Evolutionary conservation across 2,113 vertebrate species (phyloP).

Genomic region (Pelecanus crispus): DNA sequence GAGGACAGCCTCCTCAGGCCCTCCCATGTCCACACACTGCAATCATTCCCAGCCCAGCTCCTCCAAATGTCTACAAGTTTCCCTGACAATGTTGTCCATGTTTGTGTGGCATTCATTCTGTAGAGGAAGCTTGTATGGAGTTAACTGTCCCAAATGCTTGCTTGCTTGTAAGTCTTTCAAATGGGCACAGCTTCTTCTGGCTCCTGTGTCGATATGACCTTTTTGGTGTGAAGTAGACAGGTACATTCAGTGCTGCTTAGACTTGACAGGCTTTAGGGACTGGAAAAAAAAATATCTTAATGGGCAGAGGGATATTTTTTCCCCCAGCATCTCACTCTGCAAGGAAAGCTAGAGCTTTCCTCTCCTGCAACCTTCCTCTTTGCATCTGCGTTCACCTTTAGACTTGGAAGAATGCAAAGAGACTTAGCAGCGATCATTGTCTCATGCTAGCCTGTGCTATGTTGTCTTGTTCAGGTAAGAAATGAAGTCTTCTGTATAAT

Average conservation of each 20-base stretch:
- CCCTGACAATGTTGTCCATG: neutral
- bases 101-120: neutral
- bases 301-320: neutral
- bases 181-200: neutral
- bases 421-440: neutral
- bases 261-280: neutral
- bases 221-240: neutral
- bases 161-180: neutral
- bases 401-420: neutral
- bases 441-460: neutral
- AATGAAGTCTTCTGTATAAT: neutral
- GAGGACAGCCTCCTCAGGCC: neutral
- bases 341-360: neutral
- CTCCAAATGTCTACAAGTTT: neutral
- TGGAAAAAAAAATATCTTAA: neutral
- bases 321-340: neutral
- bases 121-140: neutral
- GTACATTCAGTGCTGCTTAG: neutral
- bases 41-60: neutral
- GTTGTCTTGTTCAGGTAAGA: neutral
- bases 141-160: neutral
- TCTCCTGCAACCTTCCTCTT: neutral
- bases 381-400: neutral
- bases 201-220: neutral
- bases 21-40: neutral